Percentiles rank a stretch among this genome's conserved stretches.
Evolutionary conservation across 92 coral and sea anemone species (phyloP).

Genomic region (Epizoanthus stellaris): DNA sequence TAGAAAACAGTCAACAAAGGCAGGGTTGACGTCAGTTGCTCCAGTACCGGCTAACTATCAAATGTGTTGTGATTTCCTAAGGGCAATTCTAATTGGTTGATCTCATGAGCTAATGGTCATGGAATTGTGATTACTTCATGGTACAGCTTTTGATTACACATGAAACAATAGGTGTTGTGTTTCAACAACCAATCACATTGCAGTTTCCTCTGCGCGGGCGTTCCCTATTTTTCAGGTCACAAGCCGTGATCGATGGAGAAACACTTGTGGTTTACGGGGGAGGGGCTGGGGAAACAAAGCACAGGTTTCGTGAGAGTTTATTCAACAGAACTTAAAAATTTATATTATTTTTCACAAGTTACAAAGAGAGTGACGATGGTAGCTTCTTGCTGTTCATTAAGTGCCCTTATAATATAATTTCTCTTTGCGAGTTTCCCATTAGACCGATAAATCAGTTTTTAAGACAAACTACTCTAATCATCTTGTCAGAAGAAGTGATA

Average conservation of each 20-base stretch:
- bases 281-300: background rate
- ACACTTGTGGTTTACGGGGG: slow-evolving; percentile 1
- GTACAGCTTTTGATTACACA: slow-evolving; percentile 79
- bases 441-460: background rate
- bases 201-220: slow-evolving; percentile 25
- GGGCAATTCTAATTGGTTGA: slow-evolving; percentile 79
- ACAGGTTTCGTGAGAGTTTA: background rate
- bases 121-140: slow-evolving; percentile 98
- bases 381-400: background rate
- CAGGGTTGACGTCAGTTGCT: slow-evolving; percentile 28
- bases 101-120: slow-evolving; percentile 87
- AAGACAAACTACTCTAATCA: background rate
- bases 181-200: slow-evolving; percentile 62
- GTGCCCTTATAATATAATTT: background rate
- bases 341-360: background rate
- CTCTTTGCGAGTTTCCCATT: background rate
- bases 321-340: background rate
- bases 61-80: slow-evolving; percentile 65
- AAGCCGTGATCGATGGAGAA: slow-evolving; percentile 40
- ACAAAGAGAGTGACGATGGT: background rate
- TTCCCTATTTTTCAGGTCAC: slow-evolving; percentile 37
- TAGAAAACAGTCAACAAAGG: slow-evolving; percentile 21
- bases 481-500: slow-evolving; percentile 16
- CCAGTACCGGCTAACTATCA: slow-evolving; percentile 14
- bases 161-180: slow-evolving; percentile 61